Conservation (phyloP, 2,113 vertebrate species). For the Indicator indicator region DNA sequence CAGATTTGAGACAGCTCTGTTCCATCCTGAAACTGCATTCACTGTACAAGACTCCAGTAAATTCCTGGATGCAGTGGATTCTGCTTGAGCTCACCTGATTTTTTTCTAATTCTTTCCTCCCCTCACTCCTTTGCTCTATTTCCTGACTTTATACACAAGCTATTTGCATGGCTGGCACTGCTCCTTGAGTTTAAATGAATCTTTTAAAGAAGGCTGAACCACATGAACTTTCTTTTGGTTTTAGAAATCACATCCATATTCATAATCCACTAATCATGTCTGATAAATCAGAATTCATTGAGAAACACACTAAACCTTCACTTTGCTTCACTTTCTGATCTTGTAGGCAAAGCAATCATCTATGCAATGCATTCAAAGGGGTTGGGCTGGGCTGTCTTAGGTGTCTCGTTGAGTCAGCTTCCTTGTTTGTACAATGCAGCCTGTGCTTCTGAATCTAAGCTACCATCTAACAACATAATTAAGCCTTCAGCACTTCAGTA, state of each 20-base stretch:
- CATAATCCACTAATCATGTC: constrained; percentile 69
- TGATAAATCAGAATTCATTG: constrained; percentile 70
- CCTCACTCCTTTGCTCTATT: background rate
- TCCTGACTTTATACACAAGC: background rate
- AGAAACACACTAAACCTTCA: constrained; percentile 57
- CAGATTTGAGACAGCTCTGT: background rate
- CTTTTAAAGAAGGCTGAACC: constrained; percentile 49
- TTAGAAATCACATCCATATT: constrained; percentile 75
- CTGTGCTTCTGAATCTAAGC: constrained; percentile 14
- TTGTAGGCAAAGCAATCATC: constrained; percentile 12
- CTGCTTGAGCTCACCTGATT: background rate
- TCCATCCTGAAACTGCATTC: background rate
- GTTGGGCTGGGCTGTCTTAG: constrained; percentile 46
- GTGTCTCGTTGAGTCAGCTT: constrained; percentile 34
- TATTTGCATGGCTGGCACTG: background rate
- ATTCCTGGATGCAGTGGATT: background rate
- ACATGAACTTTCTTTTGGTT: constrained; percentile 64
- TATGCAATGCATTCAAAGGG: background rate
- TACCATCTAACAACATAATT: constrained; percentile 51
- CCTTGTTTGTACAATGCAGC: constrained; percentile 24
- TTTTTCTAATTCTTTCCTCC: background rate
- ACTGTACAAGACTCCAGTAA: background rate
- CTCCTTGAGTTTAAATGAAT: constrained; percentile 56
- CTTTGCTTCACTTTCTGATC: constrained; percentile 51
- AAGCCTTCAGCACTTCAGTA: constrained; percentile 43